A percentile compares a stretch with the other conserved stretches of the same genome.
phyloP scores from a whole-genome alignment of 2,888 invertebrate species.

The Pomacea canaliculata region DNA sequence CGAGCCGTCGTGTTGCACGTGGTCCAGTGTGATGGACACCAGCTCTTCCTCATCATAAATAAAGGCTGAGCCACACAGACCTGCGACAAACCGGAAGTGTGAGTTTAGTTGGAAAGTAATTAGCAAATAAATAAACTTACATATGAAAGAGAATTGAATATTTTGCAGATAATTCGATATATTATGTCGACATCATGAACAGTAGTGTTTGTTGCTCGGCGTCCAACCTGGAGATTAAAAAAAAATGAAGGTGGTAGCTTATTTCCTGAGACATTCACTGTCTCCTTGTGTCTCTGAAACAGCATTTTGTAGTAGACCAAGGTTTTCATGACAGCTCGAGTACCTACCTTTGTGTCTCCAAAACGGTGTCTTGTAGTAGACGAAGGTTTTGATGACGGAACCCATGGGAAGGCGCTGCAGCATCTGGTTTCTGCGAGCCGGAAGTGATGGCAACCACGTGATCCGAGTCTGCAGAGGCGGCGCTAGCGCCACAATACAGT shows the following conservation, averaged over 20 bases:
- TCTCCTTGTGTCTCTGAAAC: too few species aligned
- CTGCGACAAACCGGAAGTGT: slow-evolving; percentile 32
- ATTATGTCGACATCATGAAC: too few species aligned
- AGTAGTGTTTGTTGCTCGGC: too few species aligned
- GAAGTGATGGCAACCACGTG: slow-evolving; percentile 65
- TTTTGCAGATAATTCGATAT: too few species aligned
- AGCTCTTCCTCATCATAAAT: slow-evolving; percentile 54
- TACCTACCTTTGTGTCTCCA: slow-evolving; percentile 68
- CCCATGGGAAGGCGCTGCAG: slow-evolving; percentile 69
- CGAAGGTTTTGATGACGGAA: slow-evolving; percentile 69
- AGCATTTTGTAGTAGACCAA: too few species aligned
- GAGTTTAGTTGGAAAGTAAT: too few species aligned
- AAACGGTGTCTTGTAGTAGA: slow-evolving; percentile 69
- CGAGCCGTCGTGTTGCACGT: slow-evolving; percentile 63
- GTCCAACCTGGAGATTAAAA: too few species aligned
- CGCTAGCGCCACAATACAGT: slow-evolving; percentile 67
- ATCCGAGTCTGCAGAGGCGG: slow-evolving; percentile 66
- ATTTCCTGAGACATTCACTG: too few species aligned
- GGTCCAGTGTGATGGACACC: slow-evolving; percentile 61
- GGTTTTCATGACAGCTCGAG: too few species aligned
- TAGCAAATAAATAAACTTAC: neutral
- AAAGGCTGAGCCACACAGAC: slow-evolving; percentile 59
- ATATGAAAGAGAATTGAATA: neutral
- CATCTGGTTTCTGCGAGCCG: slow-evolving; percentile 63
- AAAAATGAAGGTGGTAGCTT: too few species aligned